Conservation (phyloP, 2,888 invertebrate genomes). For the Cyclophora albipunctata region DNA sequence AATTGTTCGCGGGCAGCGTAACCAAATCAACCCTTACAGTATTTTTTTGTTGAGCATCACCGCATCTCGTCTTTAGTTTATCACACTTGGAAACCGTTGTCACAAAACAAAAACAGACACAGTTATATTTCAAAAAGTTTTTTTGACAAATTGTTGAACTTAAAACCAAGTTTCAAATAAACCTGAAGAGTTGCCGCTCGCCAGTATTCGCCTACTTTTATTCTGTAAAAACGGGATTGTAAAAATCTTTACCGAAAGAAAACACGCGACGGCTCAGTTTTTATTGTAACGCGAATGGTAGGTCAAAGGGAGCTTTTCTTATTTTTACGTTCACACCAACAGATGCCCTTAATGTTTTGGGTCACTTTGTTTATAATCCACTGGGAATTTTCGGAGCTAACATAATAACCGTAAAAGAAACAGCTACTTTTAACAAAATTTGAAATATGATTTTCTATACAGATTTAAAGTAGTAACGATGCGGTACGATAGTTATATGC, state of each 20-base stretch:
- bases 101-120: too few relatives aligned
- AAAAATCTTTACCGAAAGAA: constrained; percentile 30
- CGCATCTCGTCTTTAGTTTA: too few relatives aligned
- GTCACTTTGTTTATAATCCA: constrained; percentile 35
- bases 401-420: constrained; percentile 5
- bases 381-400: constrained; percentile 14
- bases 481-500: too few relatives aligned
- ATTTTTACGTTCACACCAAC: constrained; percentile 37
- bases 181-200: constrained; percentile 21
- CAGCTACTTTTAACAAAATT: neutral
- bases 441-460: neutral
- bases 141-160: constrained; percentile 6
- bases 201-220: constrained; percentile 35
- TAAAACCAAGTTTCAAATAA: neutral
- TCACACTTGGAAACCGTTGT: too few relatives aligned
- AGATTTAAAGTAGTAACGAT: neutral
- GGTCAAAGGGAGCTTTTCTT: constrained; percentile 31
- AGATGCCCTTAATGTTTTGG: constrained; percentile 39
- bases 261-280: constrained; percentile 35
- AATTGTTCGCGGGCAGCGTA: too few relatives aligned
- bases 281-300: constrained; percentile 43
- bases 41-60: too few relatives aligned
- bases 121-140: constrained; percentile 5
- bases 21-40: too few relatives aligned
- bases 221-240: constrained; percentile 20